A percentile compares a stretch with the other conserved stretches of the same genome.
phyloP scores from a whole-genome alignment of 2,888 invertebrate species.

The Colostygia pectinataria region DNA sequence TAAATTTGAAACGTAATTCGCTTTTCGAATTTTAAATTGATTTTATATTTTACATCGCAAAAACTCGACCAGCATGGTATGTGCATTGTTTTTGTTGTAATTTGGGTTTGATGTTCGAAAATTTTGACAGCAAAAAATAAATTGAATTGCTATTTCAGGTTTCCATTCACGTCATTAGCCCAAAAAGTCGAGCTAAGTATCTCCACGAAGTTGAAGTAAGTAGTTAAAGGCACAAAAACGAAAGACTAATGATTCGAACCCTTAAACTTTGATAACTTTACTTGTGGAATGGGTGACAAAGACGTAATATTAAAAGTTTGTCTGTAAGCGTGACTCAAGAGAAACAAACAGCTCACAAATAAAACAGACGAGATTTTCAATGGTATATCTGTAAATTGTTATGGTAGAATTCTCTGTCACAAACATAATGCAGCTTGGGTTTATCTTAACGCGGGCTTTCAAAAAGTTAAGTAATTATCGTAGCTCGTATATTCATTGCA shows the following conservation, averaged over 20 bases:
- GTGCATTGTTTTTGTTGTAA: conserved; percentile 22
- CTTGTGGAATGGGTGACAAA: conserved; percentile 18
- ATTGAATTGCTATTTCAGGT: conserved; percentile 9
- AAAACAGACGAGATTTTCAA: not conserved
- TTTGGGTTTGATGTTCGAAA: conserved; percentile 14
- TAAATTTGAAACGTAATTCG: conserved; percentile 28
- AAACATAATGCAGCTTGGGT: conserved; percentile 16
- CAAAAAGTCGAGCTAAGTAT: conserved; percentile 15
- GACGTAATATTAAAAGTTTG: conserved; percentile 16
- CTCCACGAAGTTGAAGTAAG: conserved; percentile 9
- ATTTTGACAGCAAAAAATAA: conserved; percentile 15
- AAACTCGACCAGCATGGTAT: conserved; percentile 8
- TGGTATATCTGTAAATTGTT: conserved; percentile 5
- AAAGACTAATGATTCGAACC: conserved; percentile 17
- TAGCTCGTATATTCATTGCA: conserved; percentile 24
- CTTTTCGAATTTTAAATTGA: conserved; percentile 25
- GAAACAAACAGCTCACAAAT: conserved; percentile 7
- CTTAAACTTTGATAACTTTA: conserved; percentile 16
- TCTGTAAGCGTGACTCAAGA: conserved; percentile 8
- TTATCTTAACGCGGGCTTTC: conserved; percentile 23
- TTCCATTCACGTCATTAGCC: conserved; percentile 8
- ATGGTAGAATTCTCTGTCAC: conserved; percentile 15
- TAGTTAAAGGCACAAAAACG: conserved; percentile 16
- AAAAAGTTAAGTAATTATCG: conserved; percentile 27
- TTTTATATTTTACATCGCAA: conserved; percentile 21